Percentiles rank a stretch among this genome's conserved stretches.
These are phyloP conservation scores for Nesidiocoris tenuis DNA, from an alignment of 2,888 invertebrate genomes.

Conservation along the genomic window DNA sequence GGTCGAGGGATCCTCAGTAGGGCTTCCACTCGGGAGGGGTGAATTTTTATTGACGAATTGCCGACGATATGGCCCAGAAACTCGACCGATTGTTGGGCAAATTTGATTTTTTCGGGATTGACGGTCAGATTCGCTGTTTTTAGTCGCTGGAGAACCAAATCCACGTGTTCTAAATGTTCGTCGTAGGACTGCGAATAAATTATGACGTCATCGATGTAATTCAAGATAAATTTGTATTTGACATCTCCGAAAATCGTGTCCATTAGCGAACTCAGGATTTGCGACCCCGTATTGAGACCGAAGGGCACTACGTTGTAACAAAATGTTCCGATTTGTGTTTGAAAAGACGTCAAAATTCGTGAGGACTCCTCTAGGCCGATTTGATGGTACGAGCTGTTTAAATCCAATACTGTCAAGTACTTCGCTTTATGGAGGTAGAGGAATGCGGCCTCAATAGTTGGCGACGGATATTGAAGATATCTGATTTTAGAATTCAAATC, in stretches of 20 bases:
- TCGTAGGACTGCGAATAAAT: slow-evolving; percentile 5
- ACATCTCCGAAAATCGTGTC: neutral
- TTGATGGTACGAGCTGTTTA: neutral
- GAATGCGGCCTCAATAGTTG: too few species aligned
- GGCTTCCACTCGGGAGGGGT: too few species aligned
- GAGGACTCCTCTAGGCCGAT: neutral
- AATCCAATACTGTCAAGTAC: slow-evolving; percentile 1
- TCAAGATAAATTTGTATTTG: slow-evolving; percentile 1
- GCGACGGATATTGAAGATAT: too few species aligned
- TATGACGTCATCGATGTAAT: neutral
- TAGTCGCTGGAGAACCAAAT: neutral
- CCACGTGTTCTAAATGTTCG: neutral
- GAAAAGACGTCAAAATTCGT: neutral
- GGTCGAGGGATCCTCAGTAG: too few species aligned
- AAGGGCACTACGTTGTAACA: slow-evolving; percentile 1
- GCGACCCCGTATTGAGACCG: neutral
- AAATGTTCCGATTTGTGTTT: slow-evolving; percentile 16
- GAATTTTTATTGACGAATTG: neutral
- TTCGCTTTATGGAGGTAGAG: neutral
- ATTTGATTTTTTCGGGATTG: neutral
- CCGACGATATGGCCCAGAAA: slow-evolving; percentile 3
- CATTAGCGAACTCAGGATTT: neutral
- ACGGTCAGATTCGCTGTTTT: slow-evolving; percentile 4
- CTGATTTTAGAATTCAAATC: too few species aligned
- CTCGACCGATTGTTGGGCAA: neutral